Conservation (phyloP, 35 echinoderm and acorn worm genomes). For the Lytechinus pictus region DNA sequence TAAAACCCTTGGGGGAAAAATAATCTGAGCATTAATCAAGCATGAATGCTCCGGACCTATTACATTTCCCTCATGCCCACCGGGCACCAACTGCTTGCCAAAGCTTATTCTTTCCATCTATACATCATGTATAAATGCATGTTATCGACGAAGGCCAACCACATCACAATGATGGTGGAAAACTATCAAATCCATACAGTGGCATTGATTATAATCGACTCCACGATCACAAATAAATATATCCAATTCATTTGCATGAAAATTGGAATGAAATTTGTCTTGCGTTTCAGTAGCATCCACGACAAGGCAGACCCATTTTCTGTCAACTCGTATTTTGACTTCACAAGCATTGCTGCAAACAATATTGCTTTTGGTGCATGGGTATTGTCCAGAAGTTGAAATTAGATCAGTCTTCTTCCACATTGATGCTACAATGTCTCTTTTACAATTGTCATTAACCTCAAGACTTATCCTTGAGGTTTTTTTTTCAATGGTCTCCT, state of each 20-base stretch:
- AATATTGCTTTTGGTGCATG: background rate
- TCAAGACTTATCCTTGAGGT: too few relatives aligned
- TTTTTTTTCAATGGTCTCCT: too few relatives aligned
- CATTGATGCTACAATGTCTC: too few relatives aligned
- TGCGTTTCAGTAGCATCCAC: background rate
- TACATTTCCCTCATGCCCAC: background rate
- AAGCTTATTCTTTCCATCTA: background rate
- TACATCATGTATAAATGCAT: background rate
- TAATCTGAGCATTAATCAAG: background rate
- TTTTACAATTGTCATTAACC: too few relatives aligned
- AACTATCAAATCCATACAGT: background rate
- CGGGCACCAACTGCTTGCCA: background rate
- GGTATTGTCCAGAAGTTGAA: too few relatives aligned
- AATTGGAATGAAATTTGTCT: slow-evolving; percentile 13
- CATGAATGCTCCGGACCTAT: background rate
- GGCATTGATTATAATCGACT: background rate
- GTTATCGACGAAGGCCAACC: background rate
- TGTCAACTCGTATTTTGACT: background rate
- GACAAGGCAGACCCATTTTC: background rate
- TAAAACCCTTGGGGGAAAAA: background rate
- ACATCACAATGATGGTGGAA: background rate
- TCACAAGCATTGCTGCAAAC: background rate
- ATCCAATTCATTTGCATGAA: background rate
- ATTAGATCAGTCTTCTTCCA: too few relatives aligned
- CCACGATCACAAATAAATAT: background rate